A percentile compares a stretch with the other conserved stretches of the same genome.
phyloP scores from a whole-genome alignment of 1,140 invertebrate genomes.

The Trialeurodes vaporariorum region DNA sequence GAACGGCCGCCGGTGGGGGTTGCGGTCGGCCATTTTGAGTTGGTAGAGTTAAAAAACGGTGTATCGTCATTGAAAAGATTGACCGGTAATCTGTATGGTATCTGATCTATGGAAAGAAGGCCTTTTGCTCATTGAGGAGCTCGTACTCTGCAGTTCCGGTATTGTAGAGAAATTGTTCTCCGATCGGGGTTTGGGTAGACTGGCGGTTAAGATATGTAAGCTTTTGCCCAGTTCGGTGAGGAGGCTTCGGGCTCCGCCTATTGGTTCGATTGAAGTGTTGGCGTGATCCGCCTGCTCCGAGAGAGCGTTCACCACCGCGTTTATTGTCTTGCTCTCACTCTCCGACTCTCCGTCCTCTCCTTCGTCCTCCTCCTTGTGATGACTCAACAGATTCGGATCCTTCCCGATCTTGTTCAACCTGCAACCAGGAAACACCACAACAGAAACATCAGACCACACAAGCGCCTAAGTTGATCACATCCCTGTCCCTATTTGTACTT shows the following conservation, averaged over 20 bases:
- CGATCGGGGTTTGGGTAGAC: constrained; percentile 63
- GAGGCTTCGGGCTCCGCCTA: constrained; percentile 35
- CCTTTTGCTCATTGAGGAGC: constrained; percentile 41
- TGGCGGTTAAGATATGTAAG: constrained; percentile 28
- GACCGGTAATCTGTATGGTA: constrained; percentile 43
- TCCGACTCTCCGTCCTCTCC: constrained; percentile 50
- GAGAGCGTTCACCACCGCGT: constrained; percentile 78
- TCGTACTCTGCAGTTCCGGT: constrained; percentile 38
- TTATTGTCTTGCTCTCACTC: constrained; percentile 80
- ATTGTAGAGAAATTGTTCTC: constrained; percentile 63
- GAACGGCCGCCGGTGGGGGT: no score
- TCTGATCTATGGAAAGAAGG: constrained; percentile 67
- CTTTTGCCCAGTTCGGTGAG: constrained; percentile 44
- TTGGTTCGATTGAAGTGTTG: constrained; percentile 58
- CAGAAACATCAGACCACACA: no score
- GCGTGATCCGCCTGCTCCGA: constrained; percentile 76
- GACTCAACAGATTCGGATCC: constrained; percentile 90
- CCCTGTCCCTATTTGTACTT: no score
- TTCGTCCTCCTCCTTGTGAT: constrained; percentile 59
- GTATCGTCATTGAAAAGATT: background rate
- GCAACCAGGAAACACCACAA: no score
- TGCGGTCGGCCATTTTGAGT: no score
- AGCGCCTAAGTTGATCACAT: no score
- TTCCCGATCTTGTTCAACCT: constrained; percentile 97
- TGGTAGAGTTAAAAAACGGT: no score